Evolutionary conservation across 2,113 vertebrate genomes (phyloP), one percentile per base, ranked within the genome.

Genomic region (Puntigrus tetrazona): DNA sequence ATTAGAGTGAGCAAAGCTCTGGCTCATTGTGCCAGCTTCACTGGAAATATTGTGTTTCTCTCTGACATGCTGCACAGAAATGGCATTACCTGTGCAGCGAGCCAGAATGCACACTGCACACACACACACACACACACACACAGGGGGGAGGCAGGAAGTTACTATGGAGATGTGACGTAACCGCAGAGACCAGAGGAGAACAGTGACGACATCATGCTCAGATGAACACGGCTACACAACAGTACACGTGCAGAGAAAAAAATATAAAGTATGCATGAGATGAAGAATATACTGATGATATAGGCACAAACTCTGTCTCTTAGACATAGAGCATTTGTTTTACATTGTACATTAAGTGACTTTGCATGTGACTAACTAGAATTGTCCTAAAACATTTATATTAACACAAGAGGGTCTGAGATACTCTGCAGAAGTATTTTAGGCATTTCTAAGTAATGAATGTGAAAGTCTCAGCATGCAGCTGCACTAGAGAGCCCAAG

Each of bases 81-180:
- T 80, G 45, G 84, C 84, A 83, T 89, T 86, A 89, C 86, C 84
- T 86, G 86, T 89, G 85, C 89, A 90, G 72, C 88, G 90, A 92
- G 84, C 81, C 90, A 88, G 88, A 91, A 90, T 75, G 84, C 87
- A 88, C 86, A 83, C 79, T 50, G 41, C 77, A 57, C 52, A 63
- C 63, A 82, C 47, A 16, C 13, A 13, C 1, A 34, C 20, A n/a
- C 77, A 57, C 52, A 63, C 63, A 82, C 47, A 16, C 13, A 13
- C 1, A 34, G 10, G 5, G 36, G 27, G 73, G 85, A 36, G 65
- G 61, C 78, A 83, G 74, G 41, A 85, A 76, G 92, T 92, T 92
- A 85, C 91, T 86, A 91, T 89, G 87, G 92, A 36, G 85, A 93
- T 81, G 75, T 91, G 90, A 92, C 83, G 85, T 90, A 90, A 91